These are phyloP conservation scores for Endomychus coccineus DNA, from an alignment of 2,888 invertebrate genomes.

Conservation along the genomic window DNA sequence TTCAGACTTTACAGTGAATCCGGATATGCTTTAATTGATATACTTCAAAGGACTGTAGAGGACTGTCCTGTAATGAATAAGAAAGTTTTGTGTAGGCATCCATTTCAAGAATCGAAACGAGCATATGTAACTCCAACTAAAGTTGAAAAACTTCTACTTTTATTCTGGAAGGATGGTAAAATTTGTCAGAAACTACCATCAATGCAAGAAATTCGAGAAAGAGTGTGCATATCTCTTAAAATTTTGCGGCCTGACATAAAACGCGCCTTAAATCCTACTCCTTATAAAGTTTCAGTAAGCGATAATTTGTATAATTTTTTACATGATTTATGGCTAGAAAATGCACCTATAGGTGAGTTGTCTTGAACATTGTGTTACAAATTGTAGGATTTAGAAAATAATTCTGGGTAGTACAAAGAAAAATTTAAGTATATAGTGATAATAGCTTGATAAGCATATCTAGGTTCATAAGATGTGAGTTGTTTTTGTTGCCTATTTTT, in stretches of 20 bases:
- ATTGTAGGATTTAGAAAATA: no score
- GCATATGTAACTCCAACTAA: conserved; percentile 88
- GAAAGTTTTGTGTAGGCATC: conserved; percentile 89
- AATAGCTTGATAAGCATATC: no score
- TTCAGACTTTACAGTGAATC: conserved; percentile 64
- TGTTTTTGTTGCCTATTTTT: no score
- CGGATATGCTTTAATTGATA: conserved; percentile 83
- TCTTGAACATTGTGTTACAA: no score
- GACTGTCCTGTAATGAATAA: conserved; percentile 65
- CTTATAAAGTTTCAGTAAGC: conserved; percentile 94
- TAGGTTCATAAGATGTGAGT: no score
- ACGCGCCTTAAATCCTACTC: conserved; percentile 94
- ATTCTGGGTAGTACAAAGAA: no score
- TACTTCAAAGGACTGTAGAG: conserved; percentile 77
- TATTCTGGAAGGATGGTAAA: conserved; percentile 82
- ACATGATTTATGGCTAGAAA: conserved; percentile 92
- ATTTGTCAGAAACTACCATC: conserved; percentile 60
- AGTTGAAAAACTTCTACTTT: conserved; percentile 73
- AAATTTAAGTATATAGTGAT: no score
- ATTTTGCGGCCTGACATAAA: conserved; percentile 88
- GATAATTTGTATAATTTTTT: conserved; percentile 89
- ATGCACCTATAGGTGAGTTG: conserved; percentile 95
- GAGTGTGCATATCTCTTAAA: conserved; percentile 71
- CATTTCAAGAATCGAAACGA: conserved; percentile 92
- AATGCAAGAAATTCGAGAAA: conserved; percentile 66